These are phyloP conservation scores for Rhyacophila brunnea DNA, from an alignment of 1,140 invertebrate genomes.

Conservation along the genomic window DNA sequence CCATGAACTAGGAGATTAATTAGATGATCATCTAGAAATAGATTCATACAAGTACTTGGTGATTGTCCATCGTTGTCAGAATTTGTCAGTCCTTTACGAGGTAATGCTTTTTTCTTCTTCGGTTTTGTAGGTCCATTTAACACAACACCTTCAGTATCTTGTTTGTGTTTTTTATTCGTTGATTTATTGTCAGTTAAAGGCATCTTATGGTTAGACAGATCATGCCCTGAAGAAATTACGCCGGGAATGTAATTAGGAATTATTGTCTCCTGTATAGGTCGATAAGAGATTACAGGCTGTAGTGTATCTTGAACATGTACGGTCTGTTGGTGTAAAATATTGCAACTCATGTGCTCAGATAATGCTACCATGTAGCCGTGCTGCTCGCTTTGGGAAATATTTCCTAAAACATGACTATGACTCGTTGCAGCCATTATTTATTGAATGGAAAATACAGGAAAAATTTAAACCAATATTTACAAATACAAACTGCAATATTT, in stretches of 20 bases:
- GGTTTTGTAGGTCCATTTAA: not conserved
- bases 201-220: too few relatives aligned
- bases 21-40: conserved; percentile 23
- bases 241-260: not conserved
- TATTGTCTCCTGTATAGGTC: not conserved
- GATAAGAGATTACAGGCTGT: not conserved
- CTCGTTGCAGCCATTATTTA: not conserved
- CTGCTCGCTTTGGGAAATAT: conserved; percentile 1
- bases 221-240: not conserved
- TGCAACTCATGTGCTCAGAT: not conserved
- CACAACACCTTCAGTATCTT: not conserved
- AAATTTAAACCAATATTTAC: too few relatives aligned
- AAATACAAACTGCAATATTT: too few relatives aligned
- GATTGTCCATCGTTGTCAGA: not conserved
- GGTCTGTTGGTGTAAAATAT: conserved; percentile 1
- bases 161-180: not conserved
- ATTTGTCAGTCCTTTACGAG: not conserved
- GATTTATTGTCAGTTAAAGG: not conserved
- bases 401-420: not conserved
- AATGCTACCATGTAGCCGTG: conserved; percentile 6
- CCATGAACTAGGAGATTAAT: conserved; percentile 24
- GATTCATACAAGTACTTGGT: conserved; percentile 16
- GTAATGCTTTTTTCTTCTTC: conserved; percentile 3
- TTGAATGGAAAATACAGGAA: too few relatives aligned
- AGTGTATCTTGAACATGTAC: not conserved